A percentile compares a stretch with the other conserved stretches of the same genome.
phyloP scores from a whole-genome alignment of 2,888 invertebrate species.

The Drosophila austrosaltans region DNA sequence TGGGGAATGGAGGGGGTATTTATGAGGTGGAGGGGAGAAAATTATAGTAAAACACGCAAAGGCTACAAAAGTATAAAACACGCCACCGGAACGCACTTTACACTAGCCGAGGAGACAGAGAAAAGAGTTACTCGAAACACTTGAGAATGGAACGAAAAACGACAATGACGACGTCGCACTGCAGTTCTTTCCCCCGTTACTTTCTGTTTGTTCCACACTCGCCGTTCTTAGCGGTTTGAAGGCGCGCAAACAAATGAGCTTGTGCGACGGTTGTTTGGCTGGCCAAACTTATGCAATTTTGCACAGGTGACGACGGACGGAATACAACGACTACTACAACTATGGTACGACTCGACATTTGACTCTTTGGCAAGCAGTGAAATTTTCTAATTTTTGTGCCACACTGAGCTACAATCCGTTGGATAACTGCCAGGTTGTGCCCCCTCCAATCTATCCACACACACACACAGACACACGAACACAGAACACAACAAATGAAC shows the following conservation, averaged over 20 bases:
- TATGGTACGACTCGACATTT: conserved; percentile 61
- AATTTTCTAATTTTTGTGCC: conserved; percentile 61
- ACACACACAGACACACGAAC: conserved; percentile 9
- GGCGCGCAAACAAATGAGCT: conserved; percentile 70
- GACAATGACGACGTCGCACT: conserved; percentile 28
- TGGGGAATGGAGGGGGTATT: conserved; percentile 8
- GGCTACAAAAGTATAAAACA: conserved; percentile 46
- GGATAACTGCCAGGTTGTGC: conserved; percentile 73
- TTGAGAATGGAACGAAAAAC: conserved; percentile 21
- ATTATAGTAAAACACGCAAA: conserved; percentile 61
- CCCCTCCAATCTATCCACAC: conserved; percentile 22
- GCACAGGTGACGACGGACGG: conserved; percentile 55
- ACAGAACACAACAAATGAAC: conserved; percentile 16
- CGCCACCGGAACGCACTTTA: conserved; percentile 72
- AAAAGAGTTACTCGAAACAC: conserved; percentile 23
- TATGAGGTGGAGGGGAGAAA: conserved; percentile 21
- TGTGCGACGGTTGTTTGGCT: conserved; percentile 34
- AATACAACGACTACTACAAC: conserved; percentile 7
- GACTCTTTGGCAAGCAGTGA: conserved; percentile 63
- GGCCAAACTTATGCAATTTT: conserved; percentile 69
- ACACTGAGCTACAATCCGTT: conserved; percentile 54
- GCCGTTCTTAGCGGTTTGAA: conserved; percentile 32
- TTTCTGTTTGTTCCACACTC: conserved; percentile 11
- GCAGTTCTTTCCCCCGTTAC: conserved; percentile 25
- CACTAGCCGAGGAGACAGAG: conserved; percentile 24